These are phyloP conservation scores for Drosophila helvetica DNA, from an alignment of 2,888 invertebrate genomes.

Conservation along the genomic window DNA sequence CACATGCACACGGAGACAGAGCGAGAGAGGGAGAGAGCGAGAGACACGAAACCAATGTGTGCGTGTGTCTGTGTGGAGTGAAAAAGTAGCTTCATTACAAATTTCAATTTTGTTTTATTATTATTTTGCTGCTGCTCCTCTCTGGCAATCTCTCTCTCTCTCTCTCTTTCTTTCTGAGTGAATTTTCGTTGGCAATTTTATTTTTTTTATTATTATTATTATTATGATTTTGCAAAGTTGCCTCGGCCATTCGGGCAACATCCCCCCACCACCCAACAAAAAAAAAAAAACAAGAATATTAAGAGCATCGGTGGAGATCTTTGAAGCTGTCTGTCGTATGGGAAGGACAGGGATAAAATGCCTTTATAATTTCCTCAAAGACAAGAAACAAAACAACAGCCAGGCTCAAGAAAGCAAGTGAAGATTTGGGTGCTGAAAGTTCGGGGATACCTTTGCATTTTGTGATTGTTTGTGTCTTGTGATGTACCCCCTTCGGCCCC, in stretches of 20 bases:
- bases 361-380: slow-evolving; percentile 61
- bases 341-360: slow-evolving; percentile 42
- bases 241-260: slow-evolving; percentile 54
- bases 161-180: slow-evolving; percentile 21
- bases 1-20: slow-evolving; percentile 21
- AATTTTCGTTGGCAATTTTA: slow-evolving; percentile 56
- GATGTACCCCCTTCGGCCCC: background rate
- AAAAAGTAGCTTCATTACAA: slow-evolving; percentile 80
- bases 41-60: slow-evolving; percentile 2
- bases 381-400: slow-evolving; percentile 18
- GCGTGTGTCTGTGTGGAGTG: slow-evolving; percentile 36
- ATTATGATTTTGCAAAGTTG: slow-evolving; percentile 59
- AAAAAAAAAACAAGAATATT: background rate
- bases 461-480: too few relatives aligned
- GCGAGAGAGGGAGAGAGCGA: slow-evolving; percentile 23
- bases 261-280: background rate
- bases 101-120: slow-evolving; percentile 81
- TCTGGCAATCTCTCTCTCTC: slow-evolving; percentile 20
- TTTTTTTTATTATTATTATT: slow-evolving; percentile 63
- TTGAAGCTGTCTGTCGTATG: background rate
- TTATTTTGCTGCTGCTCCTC: slow-evolving; percentile 43
- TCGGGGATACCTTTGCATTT: background rate
- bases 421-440: background rate
- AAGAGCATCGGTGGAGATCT: background rate
- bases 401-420: slow-evolving; percentile 36